Evolutionary conservation across 2,888 invertebrate genomes (phyloP).

Genomic region (Oasisia sp.): DNA sequence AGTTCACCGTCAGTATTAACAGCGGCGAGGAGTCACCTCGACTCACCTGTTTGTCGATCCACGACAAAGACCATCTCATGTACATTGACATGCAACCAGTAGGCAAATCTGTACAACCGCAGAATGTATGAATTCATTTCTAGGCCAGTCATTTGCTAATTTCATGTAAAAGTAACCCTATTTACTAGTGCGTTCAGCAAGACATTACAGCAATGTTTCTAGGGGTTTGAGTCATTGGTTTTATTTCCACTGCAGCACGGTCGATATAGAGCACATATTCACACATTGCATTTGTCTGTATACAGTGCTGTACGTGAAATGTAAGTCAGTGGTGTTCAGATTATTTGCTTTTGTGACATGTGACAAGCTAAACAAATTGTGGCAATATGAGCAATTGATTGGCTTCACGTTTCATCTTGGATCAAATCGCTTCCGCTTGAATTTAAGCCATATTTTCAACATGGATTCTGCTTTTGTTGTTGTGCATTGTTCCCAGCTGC

Average conservation of each 20-base stretch:
- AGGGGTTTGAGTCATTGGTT: neutral
- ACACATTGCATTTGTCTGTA: neutral
- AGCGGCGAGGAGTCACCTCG: constrained; percentile 44
- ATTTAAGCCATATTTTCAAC: neutral
- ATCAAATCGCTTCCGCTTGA: neutral
- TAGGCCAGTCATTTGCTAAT: neutral
- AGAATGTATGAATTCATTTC: neutral
- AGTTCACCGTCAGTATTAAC: constrained; percentile 56
- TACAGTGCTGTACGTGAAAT: neutral
- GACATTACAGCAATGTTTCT: neutral
- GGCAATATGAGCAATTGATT: neutral
- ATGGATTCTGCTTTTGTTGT: neutral
- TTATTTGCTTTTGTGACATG: neutral
- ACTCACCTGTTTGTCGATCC: constrained; percentile 58
- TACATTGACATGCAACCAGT: constrained; percentile 40
- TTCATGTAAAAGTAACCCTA: neutral
- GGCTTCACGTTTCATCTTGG: neutral
- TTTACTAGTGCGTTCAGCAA: neutral
- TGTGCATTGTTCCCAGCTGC: neutral
- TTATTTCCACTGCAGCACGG: neutral
- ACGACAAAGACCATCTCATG: constrained; percentile 60
- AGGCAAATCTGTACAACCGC: neutral
- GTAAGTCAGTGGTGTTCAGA: neutral
- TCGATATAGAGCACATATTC: neutral
- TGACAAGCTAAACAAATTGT: neutral